Evolutionary conservation across 2,888 invertebrate species (phyloP).

Genomic region (Mechanitis messenoides): DNA sequence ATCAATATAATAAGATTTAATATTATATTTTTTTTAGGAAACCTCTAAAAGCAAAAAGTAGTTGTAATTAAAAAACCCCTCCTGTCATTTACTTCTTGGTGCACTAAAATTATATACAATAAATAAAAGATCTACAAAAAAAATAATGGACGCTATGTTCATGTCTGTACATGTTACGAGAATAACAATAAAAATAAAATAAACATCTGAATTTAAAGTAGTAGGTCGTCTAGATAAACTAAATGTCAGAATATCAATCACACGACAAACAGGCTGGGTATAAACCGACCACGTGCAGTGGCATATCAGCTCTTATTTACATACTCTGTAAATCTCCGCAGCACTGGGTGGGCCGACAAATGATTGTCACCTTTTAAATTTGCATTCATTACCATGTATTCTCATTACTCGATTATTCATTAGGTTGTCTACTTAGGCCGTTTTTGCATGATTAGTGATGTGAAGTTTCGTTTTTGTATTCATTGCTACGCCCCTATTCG

Average conservation of each 20-base stretch:
- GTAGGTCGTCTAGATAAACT: slow-evolving; percentile 15
- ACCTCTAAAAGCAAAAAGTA: too few relatives aligned
- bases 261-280: slow-evolving; percentile 46
- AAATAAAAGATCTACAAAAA: too few relatives aligned
- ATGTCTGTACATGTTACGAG: too few relatives aligned
- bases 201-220: too few relatives aligned
- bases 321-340: slow-evolving; percentile 55
- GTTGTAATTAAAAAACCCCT: too few relatives aligned
- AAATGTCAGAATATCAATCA: slow-evolving; percentile 56
- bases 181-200: too few relatives aligned
- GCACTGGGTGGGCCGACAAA: slow-evolving; percentile 66
- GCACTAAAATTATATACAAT: too few relatives aligned
- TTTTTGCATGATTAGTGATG: slow-evolving; percentile 61
- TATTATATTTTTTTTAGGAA: too few relatives aligned
- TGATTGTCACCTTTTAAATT: slow-evolving; percentile 74
- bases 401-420: slow-evolving; percentile 43
- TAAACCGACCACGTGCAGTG: slow-evolving; percentile 64
- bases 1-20: too few relatives aligned
- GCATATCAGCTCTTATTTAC: slow-evolving; percentile 60
- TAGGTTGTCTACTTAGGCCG: slow-evolving; percentile 50
- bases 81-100: too few relatives aligned
- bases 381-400: slow-evolving; percentile 65
- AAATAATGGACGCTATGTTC: too few relatives aligned
- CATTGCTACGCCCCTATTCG: slow-evolving; percentile 47
- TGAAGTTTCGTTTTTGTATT: slow-evolving; percentile 54